These are phyloP conservation scores for Cyclophora albipunctata DNA, from an alignment of 2,888 invertebrate species.

Conservation along the genomic window DNA sequence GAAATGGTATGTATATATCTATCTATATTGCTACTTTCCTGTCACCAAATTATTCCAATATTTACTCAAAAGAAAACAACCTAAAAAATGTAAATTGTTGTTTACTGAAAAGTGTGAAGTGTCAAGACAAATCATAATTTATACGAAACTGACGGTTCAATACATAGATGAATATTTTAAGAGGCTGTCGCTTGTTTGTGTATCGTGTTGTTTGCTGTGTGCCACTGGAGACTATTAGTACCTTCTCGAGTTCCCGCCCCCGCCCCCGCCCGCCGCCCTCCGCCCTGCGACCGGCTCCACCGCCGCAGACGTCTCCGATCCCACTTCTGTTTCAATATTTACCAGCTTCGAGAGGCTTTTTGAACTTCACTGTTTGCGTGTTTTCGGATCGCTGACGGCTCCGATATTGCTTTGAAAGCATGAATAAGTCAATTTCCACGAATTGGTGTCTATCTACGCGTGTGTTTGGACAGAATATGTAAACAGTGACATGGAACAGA, in stretches of 20 bases:
- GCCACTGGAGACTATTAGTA: constrained; percentile 76
- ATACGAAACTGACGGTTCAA: constrained; percentile 40
- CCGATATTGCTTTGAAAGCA: constrained; percentile 69
- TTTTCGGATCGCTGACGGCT: constrained; percentile 74
- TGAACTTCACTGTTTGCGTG: constrained; percentile 72
- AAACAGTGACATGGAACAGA: constrained; percentile 39
- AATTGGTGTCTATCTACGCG: constrained; percentile 47
- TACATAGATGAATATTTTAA: constrained; percentile 63
- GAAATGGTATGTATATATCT: constrained; percentile 77
- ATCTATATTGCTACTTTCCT: too few species aligned
- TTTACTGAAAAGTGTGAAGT: constrained; percentile 13
- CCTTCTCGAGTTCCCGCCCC: constrained; percentile 22
- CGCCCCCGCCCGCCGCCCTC: constrained; percentile 19
- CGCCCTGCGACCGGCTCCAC: constrained; percentile 26
- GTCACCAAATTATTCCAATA: background rate
- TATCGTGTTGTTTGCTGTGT: constrained; percentile 62
- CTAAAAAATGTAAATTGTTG: background rate
- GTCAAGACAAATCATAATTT: constrained; percentile 22
- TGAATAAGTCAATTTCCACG: constrained; percentile 65
- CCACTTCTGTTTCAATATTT: constrained; percentile 75
- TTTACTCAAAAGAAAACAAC: too few species aligned
- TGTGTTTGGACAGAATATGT: constrained; percentile 51
- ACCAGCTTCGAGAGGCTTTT: constrained; percentile 73
- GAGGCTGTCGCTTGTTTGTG: constrained; percentile 55
- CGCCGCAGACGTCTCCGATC: constrained; percentile 64